Evolutionary conservation across 2,888 invertebrate species (phyloP), one percentile per base, ranked within the genome.

Genomic region (Plutella xylostella): DNA sequence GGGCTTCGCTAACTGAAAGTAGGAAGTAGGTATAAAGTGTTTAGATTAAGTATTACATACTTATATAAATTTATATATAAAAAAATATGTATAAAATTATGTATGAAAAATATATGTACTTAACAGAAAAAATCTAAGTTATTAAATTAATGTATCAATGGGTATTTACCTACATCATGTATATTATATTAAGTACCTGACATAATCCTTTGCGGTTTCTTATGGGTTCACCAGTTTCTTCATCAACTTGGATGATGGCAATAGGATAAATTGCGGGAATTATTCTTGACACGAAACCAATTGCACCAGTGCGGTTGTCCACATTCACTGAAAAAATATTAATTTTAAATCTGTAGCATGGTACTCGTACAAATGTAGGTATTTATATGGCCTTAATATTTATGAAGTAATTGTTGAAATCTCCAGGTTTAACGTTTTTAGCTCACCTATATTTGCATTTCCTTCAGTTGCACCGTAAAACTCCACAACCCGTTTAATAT

Each of bases 401-500:
- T 22, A 22, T 22, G 6, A 22, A 6, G 22, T n/a, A n/a, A n/a
- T n/a, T 28, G 6, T 12, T 28, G 28, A 4, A 28, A 4, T 6
- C 3, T 28, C n/a, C n/a, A n/a, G n/a, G n/a, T n/a, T n/a, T n/a
- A n/a, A 31, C n/a, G n/a, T 35, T 12, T 21, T 0, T 30, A 17
- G 53, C 60, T 76, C 77, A 92, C 92, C 90, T 51, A 98, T 95
- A 67, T 97, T 98, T 4, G 98, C 97, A 67, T 98, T 99, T 61
- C 98, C 98, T 85, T 98, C 98, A 0, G 98, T 98, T 14, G 97
- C 96, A 2, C 98, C 98, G 66, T 98, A 98, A 76, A 98, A 96
- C 79, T 98, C 98, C 1, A 92, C 91, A 20, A 98, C 93, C 55
- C 88, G 86, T 42, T 89, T 86, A 47, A 98, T 93, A 43, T 90